Base-by-base conservation (phyloP, 2,797 vertebrate species). In the Zalophus californianus region DNA sequence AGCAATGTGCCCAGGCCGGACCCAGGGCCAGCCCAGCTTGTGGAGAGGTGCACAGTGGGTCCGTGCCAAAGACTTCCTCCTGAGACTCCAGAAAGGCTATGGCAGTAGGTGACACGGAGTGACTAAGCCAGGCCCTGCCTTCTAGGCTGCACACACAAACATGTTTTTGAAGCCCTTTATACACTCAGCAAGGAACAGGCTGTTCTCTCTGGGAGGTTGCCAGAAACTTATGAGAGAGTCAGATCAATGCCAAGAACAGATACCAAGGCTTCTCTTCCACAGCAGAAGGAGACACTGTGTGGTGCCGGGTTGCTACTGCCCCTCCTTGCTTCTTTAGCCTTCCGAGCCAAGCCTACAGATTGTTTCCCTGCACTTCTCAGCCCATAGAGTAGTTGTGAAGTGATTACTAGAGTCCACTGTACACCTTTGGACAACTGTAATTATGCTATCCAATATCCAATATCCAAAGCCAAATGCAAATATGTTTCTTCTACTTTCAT, bases 91-190 rank as follows among this genome's bases (percentile, higher is more conserved):
- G 91, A 50, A 50, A 54, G 32, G 11, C 48, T 82, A 29, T 95
- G 66, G 66, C 41, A 79, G 62, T 38, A 56, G 62, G 78, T 94
- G 91, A 44, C 10, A 41, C 1, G 6, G 35, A 10, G 12, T 64
- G 80, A 95, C 44, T 66, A 38, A 32, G 66, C 58, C 16, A 1
- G 38, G 52, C 73, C 84, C 0, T 0, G 72, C 64, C 97, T 94
- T 5, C 48, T 86, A 96, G 96, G 94, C 80, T 97, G 4, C 0
- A 12, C 0, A 96, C 96, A 96, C 50, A 98, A 98, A 98, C 97
- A 97, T 98, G 98, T 98, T 99, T 98, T 98, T 88, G 32, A 95
- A 98, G 79, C 54, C 91, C 23, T 80, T 5, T 35, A 84, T 48
- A 90, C 96, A 84, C 96, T 44, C 27, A 0, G 88, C 15, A 1